Percentiles rank a stretch among this genome's conserved stretches.
Conservation (phyloP, 1,140 invertebrate species). For the Drosophila nigromelanica region DNA sequence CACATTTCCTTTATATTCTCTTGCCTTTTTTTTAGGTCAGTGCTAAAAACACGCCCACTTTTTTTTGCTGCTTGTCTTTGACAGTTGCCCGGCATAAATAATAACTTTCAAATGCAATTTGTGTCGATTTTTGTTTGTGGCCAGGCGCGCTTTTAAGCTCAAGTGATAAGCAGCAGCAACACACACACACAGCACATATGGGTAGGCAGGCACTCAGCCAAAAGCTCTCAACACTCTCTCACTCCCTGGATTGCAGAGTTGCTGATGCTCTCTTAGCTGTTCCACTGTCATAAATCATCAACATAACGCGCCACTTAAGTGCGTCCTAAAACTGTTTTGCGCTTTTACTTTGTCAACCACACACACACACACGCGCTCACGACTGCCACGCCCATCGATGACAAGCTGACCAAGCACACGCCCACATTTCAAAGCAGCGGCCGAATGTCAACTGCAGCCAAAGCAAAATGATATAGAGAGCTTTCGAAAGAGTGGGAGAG, state of each 20-base stretch:
- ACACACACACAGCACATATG: conserved; percentile 23
- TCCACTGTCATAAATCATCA: conserved; percentile 76
- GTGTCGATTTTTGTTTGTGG: conserved; percentile 70
- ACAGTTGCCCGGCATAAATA: conserved; percentile 65
- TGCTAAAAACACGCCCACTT: conserved; percentile 13
- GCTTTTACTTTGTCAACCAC: conserved; percentile 50
- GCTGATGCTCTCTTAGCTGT: neutral
- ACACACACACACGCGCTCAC: conserved; percentile 4
- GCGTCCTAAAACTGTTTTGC: conserved; percentile 76
- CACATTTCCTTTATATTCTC: neutral
- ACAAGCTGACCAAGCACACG: conserved; percentile 61
- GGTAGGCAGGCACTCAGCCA: conserved; percentile 29
- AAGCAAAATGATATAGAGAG: conserved; percentile 23
- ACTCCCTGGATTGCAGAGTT: neutral
- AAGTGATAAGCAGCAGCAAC: conserved; percentile 43
- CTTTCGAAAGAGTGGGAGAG: neutral
- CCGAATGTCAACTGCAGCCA: conserved; percentile 64
- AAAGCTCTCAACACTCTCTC: conserved; percentile 5
- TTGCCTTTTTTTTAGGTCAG: conserved; percentile 33
- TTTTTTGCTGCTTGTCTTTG: conserved; percentile 35
- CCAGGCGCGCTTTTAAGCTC: conserved; percentile 40
- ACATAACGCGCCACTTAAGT: conserved; percentile 79
- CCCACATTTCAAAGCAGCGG: conserved; percentile 53
- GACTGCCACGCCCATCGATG: conserved; percentile 56
- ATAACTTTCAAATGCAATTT: conserved; percentile 79